Evolutionary conservation across 2,888 invertebrate genomes (phyloP), one percentile per base, ranked within the genome.

Genomic region (Drosophila austrosaltans): DNA sequence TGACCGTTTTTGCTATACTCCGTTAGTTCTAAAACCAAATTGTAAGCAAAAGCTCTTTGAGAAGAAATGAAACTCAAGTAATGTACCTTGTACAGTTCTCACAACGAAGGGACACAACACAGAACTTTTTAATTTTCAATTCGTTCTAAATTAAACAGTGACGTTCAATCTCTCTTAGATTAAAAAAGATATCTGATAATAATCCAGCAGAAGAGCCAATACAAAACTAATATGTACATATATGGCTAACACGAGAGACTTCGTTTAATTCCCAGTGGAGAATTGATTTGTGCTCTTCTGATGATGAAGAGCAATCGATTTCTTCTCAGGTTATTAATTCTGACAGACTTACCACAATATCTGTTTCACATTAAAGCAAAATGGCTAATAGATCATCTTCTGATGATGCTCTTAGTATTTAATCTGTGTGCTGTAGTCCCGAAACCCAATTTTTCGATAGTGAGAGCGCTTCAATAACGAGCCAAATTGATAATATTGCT

Each of bases 281-380:
- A 72, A 92, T 95, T 80, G 95, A 95, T 90, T 93, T 95, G 88
- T 95, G 95, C 91, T 95, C 93, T 5, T 93, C 95, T 1, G 95
- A 95, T 68, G 95, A 95, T 79, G 95, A 95, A 72, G 91, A 89
- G 16, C 62, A 69, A 54, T 36, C 67, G 16, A 68, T 44, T 28
- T 57, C 54, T 12, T 40, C 72, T 2, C 72, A 68, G 68, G 67
- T 69, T 32, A 54, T 70, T 28, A 83, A 66, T 20, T 65, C 72
- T 4, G 67, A 86, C 44, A 69, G 68, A 7, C 56, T 76, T 25
- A 65, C 78, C 44, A 64, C 74, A 57, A 75, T 77, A 30, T 75
- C 86, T 8, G 66, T 86, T 44, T 64, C 84, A 2, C 69, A 75
- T 59, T 73, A 68, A n/a, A 74, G 48, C 53, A 20, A 48, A 57